Percentiles rank a stretch among this genome's conserved stretches.
These are phyloP conservation scores for Papilio elwesi DNA, from an alignment of 2,888 invertebrate genomes.

Conservation along the genomic window DNA sequence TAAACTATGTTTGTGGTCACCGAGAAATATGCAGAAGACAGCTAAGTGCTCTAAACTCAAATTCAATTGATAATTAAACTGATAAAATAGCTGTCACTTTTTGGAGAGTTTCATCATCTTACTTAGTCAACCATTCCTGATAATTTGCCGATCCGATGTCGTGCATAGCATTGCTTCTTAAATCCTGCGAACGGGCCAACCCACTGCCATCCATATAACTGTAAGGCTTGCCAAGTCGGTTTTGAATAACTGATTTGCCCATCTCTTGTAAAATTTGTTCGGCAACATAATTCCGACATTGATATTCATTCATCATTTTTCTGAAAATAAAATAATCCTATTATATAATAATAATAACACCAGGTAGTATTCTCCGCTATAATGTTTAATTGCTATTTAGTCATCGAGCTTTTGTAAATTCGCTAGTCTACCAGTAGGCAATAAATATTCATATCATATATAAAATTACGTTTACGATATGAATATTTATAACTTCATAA, in stretches of 20 bases:
- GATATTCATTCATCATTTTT: slow-evolving; percentile 91
- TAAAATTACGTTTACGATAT: background rate
- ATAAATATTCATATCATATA: background rate
- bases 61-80: no score
- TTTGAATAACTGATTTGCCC: slow-evolving; percentile 69
- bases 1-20: no score
- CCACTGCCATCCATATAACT: slow-evolving; percentile 44
- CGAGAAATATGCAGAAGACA: no score
- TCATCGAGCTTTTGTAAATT: no score
- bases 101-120: slow-evolving; percentile 51
- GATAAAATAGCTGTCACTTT: background rate
- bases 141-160: slow-evolving; percentile 90
- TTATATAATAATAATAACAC: background rate
- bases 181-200: slow-evolving; percentile 59
- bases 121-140: slow-evolving; percentile 90
- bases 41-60: no score
- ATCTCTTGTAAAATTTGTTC: slow-evolving; percentile 89
- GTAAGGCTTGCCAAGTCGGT: slow-evolving; percentile 67
- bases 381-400: no score
- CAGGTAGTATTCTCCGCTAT: no score
- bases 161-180: slow-evolving; percentile 76
- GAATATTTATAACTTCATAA: no score
- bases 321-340: slow-evolving; percentile 61
- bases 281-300: slow-evolving; percentile 89
- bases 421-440: no score